A percentile compares a stretch with the other conserved stretches of the same genome.
These are phyloP conservation scores for Steinernema hermaphroditum DNA, from an alignment of 2,888 invertebrate species.

Conservation along the genomic window DNA sequence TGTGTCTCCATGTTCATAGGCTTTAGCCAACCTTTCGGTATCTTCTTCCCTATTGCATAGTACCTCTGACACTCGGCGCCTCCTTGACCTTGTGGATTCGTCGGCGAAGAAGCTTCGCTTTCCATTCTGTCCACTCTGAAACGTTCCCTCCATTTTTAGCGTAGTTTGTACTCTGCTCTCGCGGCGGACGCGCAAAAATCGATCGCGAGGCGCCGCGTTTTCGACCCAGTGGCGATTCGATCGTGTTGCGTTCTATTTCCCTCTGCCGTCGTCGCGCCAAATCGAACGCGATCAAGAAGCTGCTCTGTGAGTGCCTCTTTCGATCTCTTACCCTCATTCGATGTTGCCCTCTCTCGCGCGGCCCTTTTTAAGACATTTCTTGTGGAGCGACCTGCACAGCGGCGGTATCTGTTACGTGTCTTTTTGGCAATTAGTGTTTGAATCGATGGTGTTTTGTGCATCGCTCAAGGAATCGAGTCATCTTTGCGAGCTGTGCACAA, in stretches of 20 bases:
- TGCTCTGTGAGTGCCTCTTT: too few species aligned
- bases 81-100: background rate
- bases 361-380: too few species aligned
- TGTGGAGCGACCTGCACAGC: too few species aligned
- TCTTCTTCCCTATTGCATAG: constrained; percentile 51
- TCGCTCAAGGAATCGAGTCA: too few species aligned
- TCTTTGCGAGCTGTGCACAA: too few species aligned
- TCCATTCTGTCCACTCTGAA: background rate
- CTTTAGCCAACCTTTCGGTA: constrained; percentile 49
- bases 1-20: background rate
- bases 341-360: too few species aligned
- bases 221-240: background rate
- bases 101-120: background rate
- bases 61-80: constrained; percentile 42
- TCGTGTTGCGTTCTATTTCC: background rate
- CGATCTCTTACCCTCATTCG: too few species aligned
- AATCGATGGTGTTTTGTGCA: too few species aligned
- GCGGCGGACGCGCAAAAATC: background rate
- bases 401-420: too few species aligned
- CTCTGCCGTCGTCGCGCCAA: background rate
- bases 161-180: constrained; percentile 9
- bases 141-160: background rate
- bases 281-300: background rate
- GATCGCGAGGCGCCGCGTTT: background rate
- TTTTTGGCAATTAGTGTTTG: too few species aligned